These are phyloP conservation scores for Drosophila azteca DNA, from an alignment of 1,140 invertebrate species.

Conservation along the genomic window DNA sequence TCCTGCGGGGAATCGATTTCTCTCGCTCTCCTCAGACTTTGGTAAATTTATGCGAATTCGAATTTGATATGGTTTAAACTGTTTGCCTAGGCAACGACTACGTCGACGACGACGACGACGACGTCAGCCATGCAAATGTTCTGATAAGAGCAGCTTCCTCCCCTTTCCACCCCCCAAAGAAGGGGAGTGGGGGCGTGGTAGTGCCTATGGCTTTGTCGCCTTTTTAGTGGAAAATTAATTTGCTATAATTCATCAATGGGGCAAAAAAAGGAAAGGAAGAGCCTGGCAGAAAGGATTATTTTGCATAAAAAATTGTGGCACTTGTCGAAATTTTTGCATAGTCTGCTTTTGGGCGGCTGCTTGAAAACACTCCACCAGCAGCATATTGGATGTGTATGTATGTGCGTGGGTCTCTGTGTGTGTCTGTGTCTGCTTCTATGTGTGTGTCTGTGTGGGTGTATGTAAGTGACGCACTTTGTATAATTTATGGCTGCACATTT, in stretches of 20 bases:
- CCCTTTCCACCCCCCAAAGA: no score
- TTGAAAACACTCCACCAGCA: background rate
- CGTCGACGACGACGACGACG: no score
- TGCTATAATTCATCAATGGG: slow-evolving; percentile 76
- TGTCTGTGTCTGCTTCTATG: slow-evolving; percentile 6
- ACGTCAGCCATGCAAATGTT: slow-evolving; percentile 69
- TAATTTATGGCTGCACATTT: slow-evolving; percentile 77
- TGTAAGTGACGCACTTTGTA: slow-evolving; percentile 68
- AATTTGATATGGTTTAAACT: slow-evolving; percentile 78
- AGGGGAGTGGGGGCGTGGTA: slow-evolving; percentile 31
- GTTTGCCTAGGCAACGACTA: slow-evolving; percentile 66
- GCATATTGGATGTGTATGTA: background rate
- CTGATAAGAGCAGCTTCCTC: slow-evolving; percentile 49
- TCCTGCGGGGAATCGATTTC: slow-evolving; percentile 71
- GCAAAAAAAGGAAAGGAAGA: background rate
- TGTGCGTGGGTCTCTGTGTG: background rate
- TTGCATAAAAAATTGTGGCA: slow-evolving; percentile 74
- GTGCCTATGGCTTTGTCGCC: slow-evolving; percentile 53
- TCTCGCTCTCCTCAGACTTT: slow-evolving; percentile 24
- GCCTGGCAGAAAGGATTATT: slow-evolving; percentile 63
- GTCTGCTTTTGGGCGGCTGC: slow-evolving; percentile 31
- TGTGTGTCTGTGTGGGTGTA: slow-evolving; percentile 36
- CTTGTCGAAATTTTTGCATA: slow-evolving; percentile 69
- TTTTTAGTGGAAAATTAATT: slow-evolving; percentile 77
- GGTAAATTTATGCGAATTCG: slow-evolving; percentile 76